Conservation (phyloP, 2,888 invertebrate species). For the Mycalesis mineus region DNA sequence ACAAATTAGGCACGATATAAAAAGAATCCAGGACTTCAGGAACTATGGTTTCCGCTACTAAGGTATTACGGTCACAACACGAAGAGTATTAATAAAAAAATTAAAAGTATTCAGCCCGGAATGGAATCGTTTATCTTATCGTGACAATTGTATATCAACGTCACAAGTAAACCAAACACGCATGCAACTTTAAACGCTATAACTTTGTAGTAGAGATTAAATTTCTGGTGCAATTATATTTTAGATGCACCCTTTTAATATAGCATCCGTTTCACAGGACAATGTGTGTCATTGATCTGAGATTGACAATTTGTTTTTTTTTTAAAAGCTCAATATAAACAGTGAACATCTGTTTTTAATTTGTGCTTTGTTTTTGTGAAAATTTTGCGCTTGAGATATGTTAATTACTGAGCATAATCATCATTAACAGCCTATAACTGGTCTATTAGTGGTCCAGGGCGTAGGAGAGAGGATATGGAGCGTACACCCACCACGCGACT, state of each 20-base stretch:
- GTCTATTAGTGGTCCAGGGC: too few relatives aligned
- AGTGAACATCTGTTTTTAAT: constrained; percentile 26
- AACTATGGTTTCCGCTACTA: background rate
- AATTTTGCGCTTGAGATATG: background rate
- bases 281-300: constrained; percentile 37
- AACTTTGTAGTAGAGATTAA: background rate
- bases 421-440: too few relatives aligned
- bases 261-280: constrained; percentile 36
- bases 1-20: too few relatives aligned
- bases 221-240: background rate
- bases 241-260: constrained; percentile 6
- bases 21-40: too few relatives aligned
- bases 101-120: constrained; percentile 17
- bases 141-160: background rate
- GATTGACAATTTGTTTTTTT: constrained; percentile 32
- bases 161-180: background rate
- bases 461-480: too few relatives aligned
- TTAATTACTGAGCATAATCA: too few relatives aligned
- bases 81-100: constrained; percentile 1
- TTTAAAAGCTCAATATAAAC: constrained; percentile 24
- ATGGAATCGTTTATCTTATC: constrained; percentile 6
- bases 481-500: too few relatives aligned
- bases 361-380: constrained; percentile 1
- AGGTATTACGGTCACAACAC: background rate
- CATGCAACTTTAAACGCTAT: background rate